Percentiles rank a stretch among this genome's conserved stretches.
Evolutionary conservation across 2,113 vertebrate genomes (phyloP).

Genomic region (Isichthys henryi): DNA sequence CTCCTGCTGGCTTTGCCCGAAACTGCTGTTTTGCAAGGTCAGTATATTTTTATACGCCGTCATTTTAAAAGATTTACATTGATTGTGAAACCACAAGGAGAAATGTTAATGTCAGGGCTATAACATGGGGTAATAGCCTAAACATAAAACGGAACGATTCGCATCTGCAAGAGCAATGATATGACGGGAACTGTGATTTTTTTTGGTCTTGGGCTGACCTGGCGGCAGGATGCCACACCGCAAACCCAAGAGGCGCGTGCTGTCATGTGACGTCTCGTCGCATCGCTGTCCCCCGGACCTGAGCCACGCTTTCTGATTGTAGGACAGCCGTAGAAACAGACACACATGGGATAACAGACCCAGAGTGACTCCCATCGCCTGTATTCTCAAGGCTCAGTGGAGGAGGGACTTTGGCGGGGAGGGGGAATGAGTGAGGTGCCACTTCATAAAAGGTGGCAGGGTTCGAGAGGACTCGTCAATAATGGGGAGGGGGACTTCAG

Average conservation of each 20-base stretch:
- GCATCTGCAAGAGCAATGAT: not conserved
- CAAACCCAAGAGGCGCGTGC: not conserved
- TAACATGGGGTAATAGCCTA: not conserved
- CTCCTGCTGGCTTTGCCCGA: conserved; percentile 57
- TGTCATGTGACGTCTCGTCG: too few relatives aligned
- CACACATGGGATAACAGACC: not conserved
- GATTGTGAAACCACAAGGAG: not conserved
- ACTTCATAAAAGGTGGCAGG: conserved; percentile 39
- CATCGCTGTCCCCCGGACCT: not conserved
- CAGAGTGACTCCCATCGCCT: too few relatives aligned
- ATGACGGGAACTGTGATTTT: not conserved
- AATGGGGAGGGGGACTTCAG: conserved; percentile 28
- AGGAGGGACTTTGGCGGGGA: too few relatives aligned
- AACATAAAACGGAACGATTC: not conserved
- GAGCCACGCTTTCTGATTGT: not conserved
- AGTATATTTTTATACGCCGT: conserved; percentile 40
- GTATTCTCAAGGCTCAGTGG: not conserved
- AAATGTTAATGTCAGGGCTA: not conserved
- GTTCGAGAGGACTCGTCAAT: conserved; percentile 51
- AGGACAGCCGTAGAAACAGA: not conserved
- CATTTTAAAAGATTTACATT: conserved; percentile 26
- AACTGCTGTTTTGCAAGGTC: conserved; percentile 54
- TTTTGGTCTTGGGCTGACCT: not conserved
- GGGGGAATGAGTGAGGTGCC: not conserved
- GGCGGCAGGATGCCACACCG: not conserved